Evolutionary conservation across 2,888 invertebrate genomes (phyloP).

Genomic region (Dione vanillae): DNA sequence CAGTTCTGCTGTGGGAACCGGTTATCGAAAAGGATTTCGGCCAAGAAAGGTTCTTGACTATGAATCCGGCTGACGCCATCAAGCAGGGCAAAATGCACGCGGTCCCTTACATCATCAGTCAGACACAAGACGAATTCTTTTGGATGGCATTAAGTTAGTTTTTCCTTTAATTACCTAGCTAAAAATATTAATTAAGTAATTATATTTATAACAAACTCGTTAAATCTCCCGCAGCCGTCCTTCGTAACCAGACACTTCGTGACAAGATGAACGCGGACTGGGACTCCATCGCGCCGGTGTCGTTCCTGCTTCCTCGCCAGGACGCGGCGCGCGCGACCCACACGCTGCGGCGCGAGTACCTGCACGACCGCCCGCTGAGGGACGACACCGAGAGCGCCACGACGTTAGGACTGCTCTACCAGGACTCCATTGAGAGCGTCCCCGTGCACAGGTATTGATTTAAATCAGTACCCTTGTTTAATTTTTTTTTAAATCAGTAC

Average conservation of each 20-base stretch:
- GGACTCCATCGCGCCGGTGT: constrained; percentile 86
- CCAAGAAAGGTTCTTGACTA: constrained; percentile 86
- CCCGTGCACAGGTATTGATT: constrained; percentile 48
- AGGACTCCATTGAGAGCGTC: constrained; percentile 49
- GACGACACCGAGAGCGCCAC: constrained; percentile 39
- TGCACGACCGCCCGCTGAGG: constrained; percentile 56
- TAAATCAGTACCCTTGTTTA: too few species aligned
- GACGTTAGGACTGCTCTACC: constrained; percentile 47
- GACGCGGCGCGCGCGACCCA: constrained; percentile 40
- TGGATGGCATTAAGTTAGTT: constrained; percentile 85
- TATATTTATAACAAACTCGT: too few species aligned
- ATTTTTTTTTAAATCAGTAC: too few species aligned
- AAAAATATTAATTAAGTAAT: too few species aligned
- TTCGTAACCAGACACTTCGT: constrained; percentile 76
- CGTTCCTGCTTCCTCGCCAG: constrained; percentile 85
- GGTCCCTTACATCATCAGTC: constrained; percentile 87
- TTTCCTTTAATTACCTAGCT: neutral
- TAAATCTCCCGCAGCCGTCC: constrained; percentile 9
- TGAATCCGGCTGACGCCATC: constrained; percentile 85
- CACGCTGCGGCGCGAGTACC: constrained; percentile 54
- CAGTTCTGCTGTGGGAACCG: constrained; percentile 84
- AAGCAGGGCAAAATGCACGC: constrained; percentile 83
- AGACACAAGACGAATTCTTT: constrained; percentile 87
- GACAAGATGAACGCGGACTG: constrained; percentile 85
- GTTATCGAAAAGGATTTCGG: constrained; percentile 87